Base-by-base conservation (phyloP, 2,113 vertebrate genomes). In the Burhinus bistriatus region DNA sequence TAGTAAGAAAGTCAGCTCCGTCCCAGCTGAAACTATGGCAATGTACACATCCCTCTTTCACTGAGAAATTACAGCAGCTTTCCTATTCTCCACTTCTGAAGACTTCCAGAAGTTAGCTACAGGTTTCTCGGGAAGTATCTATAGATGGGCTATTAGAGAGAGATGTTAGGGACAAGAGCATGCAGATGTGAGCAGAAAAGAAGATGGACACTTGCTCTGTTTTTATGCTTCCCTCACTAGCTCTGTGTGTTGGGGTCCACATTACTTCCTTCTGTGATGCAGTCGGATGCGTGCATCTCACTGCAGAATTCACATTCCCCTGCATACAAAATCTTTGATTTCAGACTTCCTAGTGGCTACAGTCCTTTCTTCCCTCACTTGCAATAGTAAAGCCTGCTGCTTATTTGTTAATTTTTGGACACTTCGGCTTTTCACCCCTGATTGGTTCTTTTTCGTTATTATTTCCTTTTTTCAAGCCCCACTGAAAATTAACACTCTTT, bases 261-360 rank as follows among this genome's bases (percentile, higher is more conserved):
- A 6, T 47, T n/a, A 18, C 26, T 44, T 20, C 8, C 19, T 78
- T 36, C 26, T 1, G 0, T 15, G 45, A 54, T 52, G 30, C 54
- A 61, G 22, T 20, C 4, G 9, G 29, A 38, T 51, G 20, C 76
- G 19, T 68, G 52, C 18, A 17, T 71, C 42, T 57, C 0, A 0
- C 20, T 57, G 55, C 27, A 77, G 47, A 59, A 80, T 68, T 83
- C 62, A 42, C 34, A 29, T 21, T 81, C 20, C 10, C 7, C 26
- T 55, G 36, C 17, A 38, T 6, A 30, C 6, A 27, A 51, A 76
- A 77, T 19, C 29, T 90, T 47, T 72, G 15, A 86, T 64, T 86
- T 11, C 58, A 76, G 38, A 27, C 57, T 75, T 90, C n/a, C 15
- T 47, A 30, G 23, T 22, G n/a, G 11, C 15, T 14, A 2, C 3